Base-by-base conservation (phyloP, 2,113 vertebrate genomes). In the Nothobranchius furzeri region DNA sequence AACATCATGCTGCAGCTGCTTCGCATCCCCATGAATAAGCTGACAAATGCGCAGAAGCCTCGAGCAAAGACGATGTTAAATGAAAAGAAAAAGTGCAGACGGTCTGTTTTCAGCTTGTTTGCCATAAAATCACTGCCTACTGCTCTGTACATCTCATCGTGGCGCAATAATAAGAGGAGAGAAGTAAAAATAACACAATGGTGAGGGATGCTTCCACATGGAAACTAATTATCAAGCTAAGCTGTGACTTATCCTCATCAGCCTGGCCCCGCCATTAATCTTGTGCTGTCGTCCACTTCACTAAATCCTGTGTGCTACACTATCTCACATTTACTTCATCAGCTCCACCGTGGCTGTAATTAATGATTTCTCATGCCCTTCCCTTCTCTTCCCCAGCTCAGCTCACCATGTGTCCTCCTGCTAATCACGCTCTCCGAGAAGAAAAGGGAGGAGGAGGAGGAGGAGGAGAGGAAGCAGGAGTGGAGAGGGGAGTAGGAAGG, bases 271-370 rank as follows among this genome's bases (percentile, higher is more conserved):
- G 62, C 89, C 93, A 94, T 94, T 93, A 93, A 93, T 93, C 93
- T 94, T 92, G 82, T 83, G 89, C 91, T 93, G 92, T 93, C 92
- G 88, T 91, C 91, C 92, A 94, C 91, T 93, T 92, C 91, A 93
- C 92, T 94, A 93, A 94, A 90, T 92, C 91, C 90, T 88, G 90
- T 89, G 82, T 88, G 91, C 91, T 93, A 94, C 92, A 92, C 91
- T 92, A 92, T 92, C 92, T 93, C 88, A 89, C 90, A 91, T 93
- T 93, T 89, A 92, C 92, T 93, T 93, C 92, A 94, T 94, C 93
- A 93, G 90, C 88, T 90, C 82, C 90, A 86, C 87, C 81, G 70
- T 75, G 85, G 85, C 88, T 89, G 92, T 93, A 93, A 93, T 93
- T 93, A 93, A 94, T 93, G 92, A 92, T 91, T 92, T 89, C 90